Evolutionary conservation across 2,797 vertebrate species (phyloP).

Genomic region (Kryptolebias ocellatus): DNA sequence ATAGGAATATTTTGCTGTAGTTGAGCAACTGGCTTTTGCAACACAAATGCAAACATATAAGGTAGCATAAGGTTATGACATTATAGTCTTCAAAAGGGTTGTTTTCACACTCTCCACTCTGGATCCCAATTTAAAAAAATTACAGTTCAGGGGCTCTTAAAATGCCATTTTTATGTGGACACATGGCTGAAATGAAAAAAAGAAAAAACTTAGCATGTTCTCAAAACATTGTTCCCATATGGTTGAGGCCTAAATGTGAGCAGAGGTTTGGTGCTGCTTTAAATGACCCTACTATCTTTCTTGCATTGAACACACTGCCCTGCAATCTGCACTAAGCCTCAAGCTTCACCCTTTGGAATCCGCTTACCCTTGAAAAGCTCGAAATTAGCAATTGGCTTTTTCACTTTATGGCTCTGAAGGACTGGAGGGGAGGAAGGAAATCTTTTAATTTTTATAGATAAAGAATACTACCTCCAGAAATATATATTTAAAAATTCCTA

Average conservation of each 20-base stretch:
- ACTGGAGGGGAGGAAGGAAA: slow-evolving; percentile 43
- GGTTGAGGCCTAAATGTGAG: slow-evolving; percentile 26
- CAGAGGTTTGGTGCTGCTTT: slow-evolving; percentile 53
- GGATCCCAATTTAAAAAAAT: no score
- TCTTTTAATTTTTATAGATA: slow-evolving; percentile 22
- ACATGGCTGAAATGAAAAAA: background rate
- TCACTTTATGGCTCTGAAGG: slow-evolving; percentile 63
- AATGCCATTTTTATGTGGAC: no score
- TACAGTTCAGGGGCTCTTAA: no score
- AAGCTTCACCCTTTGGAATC: slow-evolving; percentile 72
- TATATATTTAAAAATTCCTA: no score
- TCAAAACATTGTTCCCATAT: slow-evolving; percentile 1
- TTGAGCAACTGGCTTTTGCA: no score
- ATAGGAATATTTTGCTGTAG: no score
- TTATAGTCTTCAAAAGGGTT: no score
- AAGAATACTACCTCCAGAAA: slow-evolving; percentile 47
- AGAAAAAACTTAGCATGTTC: slow-evolving; percentile 2
- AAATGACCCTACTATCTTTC: slow-evolving; percentile 72
- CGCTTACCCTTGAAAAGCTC: slow-evolving; percentile 74
- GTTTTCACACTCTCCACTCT: no score
- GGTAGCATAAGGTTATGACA: no score
- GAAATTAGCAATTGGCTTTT: slow-evolving; percentile 73
- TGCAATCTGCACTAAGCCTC: slow-evolving; percentile 75
- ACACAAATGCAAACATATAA: no score
- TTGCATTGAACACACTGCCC: slow-evolving; percentile 70